These are phyloP conservation scores for Protodeltote pygarga DNA, from an alignment of 2,888 invertebrate species.

Conservation along the genomic window DNA sequence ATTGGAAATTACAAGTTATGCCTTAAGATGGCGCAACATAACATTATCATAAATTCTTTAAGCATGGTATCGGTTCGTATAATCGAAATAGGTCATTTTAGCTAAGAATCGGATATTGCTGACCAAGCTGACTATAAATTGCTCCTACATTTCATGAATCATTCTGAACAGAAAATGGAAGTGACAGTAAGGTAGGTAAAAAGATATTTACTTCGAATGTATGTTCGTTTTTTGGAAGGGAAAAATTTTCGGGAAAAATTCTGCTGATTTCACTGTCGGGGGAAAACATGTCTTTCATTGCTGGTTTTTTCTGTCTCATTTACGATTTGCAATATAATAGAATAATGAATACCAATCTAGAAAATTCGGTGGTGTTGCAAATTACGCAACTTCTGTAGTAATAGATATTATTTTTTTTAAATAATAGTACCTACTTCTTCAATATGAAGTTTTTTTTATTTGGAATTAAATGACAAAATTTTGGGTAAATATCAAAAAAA, in stretches of 20 bases:
- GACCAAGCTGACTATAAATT: slow-evolving; percentile 62
- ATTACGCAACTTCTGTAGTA: no score
- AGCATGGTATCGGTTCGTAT: slow-evolving; percentile 32
- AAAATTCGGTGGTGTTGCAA: no score
- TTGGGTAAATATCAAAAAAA: no score
- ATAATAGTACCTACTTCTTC: no score
- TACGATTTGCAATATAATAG: no score
- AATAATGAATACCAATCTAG: no score
- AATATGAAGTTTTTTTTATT: no score
- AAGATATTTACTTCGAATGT: slow-evolving; percentile 27
- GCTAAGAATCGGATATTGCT: slow-evolving; percentile 51
- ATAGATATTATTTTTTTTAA: no score
- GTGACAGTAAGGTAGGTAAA: slow-evolving; percentile 37
- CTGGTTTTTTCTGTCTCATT: slow-evolving; percentile 12
- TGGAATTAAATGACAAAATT: no score
- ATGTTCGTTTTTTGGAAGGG: slow-evolving; percentile 28
- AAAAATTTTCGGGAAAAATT: slow-evolving; percentile 23
- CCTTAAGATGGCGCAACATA: slow-evolving; percentile 16
- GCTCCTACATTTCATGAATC: slow-evolving; percentile 62
- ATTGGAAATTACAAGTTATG: slow-evolving; percentile 18
- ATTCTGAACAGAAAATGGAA: slow-evolving; percentile 53
- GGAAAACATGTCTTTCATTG: slow-evolving; percentile 25
- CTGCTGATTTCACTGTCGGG: slow-evolving; percentile 24
- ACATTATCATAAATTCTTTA: slow-evolving; percentile 51
- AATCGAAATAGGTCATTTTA: slow-evolving; percentile 56